These are phyloP conservation scores for Pterostichus madidus DNA, from an alignment of 2,888 invertebrate species.

Conservation along the genomic window DNA sequence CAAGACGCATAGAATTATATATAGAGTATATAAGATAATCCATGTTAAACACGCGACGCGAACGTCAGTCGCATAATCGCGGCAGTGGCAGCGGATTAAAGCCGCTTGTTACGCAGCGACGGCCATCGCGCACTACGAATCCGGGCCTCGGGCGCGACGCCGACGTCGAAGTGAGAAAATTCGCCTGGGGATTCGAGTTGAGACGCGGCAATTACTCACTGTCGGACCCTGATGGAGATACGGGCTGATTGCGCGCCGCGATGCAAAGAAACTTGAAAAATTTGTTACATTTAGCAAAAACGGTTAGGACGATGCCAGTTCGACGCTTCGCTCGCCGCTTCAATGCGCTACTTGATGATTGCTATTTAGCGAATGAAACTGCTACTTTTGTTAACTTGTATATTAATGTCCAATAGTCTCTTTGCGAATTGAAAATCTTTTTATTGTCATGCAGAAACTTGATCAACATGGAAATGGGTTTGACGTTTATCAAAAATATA, in stretches of 20 bases:
- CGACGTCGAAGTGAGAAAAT: conserved; percentile 72
- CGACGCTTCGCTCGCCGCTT: conserved; percentile 13
- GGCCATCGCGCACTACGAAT: conserved; percentile 31
- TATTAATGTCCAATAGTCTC: not conserved
- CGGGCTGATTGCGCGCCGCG: conserved; percentile 69
- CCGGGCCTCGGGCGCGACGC: conserved; percentile 42
- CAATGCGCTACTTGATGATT: not conserved
- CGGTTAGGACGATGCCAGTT: conserved; percentile 45
- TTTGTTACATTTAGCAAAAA: conserved; percentile 69
- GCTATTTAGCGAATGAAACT: conserved; percentile 19
- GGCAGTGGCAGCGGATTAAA: conserved; percentile 26
- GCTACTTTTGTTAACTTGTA: conserved; percentile 1
- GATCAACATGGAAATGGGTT: not conserved
- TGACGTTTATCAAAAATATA: too few relatives aligned
- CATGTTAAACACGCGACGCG: conserved; percentile 53
- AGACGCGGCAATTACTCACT: conserved; percentile 74
- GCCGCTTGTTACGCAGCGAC: conserved; percentile 32
- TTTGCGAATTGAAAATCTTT: not conserved
- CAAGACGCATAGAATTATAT: too few relatives aligned
- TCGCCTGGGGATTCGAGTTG: conserved; percentile 73
- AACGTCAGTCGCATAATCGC: conserved; percentile 3
- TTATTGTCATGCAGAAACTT: not conserved
- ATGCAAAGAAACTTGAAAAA: conserved; percentile 69
- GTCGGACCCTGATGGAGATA: conserved; percentile 72
- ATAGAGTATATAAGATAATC: conserved; percentile 22